phyloP scores from a whole-genome alignment of 2,113 vertebrate species.

The Agapornis roseicollis region DNA sequence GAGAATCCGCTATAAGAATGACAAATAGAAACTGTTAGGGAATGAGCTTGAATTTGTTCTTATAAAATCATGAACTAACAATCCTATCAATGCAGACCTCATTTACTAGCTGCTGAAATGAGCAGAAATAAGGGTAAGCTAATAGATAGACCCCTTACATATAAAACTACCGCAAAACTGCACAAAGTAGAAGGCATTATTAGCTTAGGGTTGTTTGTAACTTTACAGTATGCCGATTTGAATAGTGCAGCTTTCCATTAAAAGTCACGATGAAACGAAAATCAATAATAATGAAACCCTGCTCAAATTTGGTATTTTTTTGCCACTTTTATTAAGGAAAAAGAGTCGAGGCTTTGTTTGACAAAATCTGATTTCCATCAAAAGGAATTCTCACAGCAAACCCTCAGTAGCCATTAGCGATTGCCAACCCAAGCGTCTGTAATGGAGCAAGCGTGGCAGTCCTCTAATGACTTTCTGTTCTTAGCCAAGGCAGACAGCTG shows the following conservation, averaged over 20 bases:
- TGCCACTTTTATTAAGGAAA: neutral
- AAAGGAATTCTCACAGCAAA: neutral
- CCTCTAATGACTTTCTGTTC: neutral
- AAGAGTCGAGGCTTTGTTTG: neutral
- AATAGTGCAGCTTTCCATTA: neutral
- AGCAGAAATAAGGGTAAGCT: constrained; percentile 38
- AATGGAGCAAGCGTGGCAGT: neutral
- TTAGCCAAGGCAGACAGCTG: constrained; percentile 10
- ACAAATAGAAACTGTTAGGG: constrained; percentile 18
- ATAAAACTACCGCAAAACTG: neutral
- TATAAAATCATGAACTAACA: constrained; percentile 36
- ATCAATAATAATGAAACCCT: neutral
- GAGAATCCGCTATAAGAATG: constrained; percentile 23
- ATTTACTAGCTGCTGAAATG: constrained; percentile 39
- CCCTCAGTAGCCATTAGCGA: constrained; percentile 15
- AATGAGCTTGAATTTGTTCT: constrained; percentile 39
- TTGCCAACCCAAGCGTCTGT: neutral
- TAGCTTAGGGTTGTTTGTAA: neutral
- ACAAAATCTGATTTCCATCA: neutral
- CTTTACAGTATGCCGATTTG: neutral
- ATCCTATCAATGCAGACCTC: constrained; percentile 38
- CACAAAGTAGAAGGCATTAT: constrained; percentile 3
- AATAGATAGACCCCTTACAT: constrained; percentile 5
- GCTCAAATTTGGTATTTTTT: neutral
- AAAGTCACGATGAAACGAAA: neutral